Base-by-base conservation (phyloP, 2,113 vertebrate genomes). In the Protomyctophum bolini region DNA sequence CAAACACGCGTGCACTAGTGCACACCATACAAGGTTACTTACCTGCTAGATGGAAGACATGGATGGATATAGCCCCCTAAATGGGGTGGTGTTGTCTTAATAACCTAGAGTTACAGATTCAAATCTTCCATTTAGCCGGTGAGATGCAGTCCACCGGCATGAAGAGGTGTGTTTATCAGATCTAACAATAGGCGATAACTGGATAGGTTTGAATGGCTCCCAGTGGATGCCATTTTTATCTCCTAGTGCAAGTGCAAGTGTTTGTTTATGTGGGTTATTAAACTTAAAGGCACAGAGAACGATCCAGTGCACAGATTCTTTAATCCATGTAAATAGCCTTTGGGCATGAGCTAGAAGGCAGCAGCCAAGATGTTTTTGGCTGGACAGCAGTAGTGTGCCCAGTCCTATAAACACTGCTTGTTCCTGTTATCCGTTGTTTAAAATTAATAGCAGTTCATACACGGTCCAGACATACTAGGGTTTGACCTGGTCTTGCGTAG, bases 321-420 rank as follows among this genome's bases (percentile, higher is more conserved):
- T 10, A 70, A 72, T 75, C 67, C 67, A 29, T 81, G 66, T 83
- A 86, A 83, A 80, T 76, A 68, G 76, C 76, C 66, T 70, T 62
- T 79, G 73, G 70, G 67, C 72, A 59, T 68, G 63, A 59, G 62
- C 54, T 51, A 63, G 61, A 60, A 69, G 75, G 54, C 47, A 45
- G 46, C 61, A 56, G 64, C 48, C 57, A 59, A 46, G 55, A 75
- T 86, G 74, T 76, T 76, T 81, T 79, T 80, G 33, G 33, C 33
- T 41, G 33, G 33, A 41, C 33, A 41, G 33, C 33, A 41, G 5
- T 41, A 6, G 33, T 41, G 33, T 41, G 33, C 33, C 33, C 33
- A 41, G 33, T 6, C 33, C 33, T 41, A 41, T 41, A 41, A 41
- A 41, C 33, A 41, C 33, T 41, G 33, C 33, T 41, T 41, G 33